Conservation (phyloP, 1,140 invertebrate species). For the Lordiphosa stackelbergi region DNA sequence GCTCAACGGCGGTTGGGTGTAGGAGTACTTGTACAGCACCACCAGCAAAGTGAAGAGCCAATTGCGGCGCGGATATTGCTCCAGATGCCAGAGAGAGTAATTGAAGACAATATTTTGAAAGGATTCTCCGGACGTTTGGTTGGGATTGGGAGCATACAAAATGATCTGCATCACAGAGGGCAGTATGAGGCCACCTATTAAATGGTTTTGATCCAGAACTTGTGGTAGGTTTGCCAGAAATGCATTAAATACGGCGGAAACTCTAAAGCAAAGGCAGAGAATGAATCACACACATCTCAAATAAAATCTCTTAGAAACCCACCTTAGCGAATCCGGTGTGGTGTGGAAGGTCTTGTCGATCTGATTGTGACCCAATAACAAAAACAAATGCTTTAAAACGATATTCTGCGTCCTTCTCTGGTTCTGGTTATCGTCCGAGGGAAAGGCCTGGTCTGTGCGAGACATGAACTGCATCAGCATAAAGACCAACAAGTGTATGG, state of each 20-base stretch:
- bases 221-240: slow-evolving; percentile 95
- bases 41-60: slow-evolving; percentile 97
- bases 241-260: slow-evolving; percentile 96
- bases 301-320: slow-evolving; percentile 19
- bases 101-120: slow-evolving; percentile 75
- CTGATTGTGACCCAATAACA: slow-evolving; percentile 95
- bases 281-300: neutral
- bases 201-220: slow-evolving; percentile 95
- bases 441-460: slow-evolving; percentile 85
- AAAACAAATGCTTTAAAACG: slow-evolving; percentile 94
- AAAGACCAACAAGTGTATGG: slow-evolving; percentile 96
- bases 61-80: slow-evolving; percentile 88
- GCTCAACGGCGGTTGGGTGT: slow-evolving; percentile 88
- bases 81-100: slow-evolving; percentile 93
- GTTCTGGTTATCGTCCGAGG: slow-evolving; percentile 88
- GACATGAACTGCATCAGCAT: slow-evolving; percentile 97
- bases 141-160: slow-evolving; percentile 89
- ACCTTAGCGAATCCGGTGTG: slow-evolving; percentile 91
- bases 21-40: slow-evolving; percentile 98
- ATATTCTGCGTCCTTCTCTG: slow-evolving; percentile 87
- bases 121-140: slow-evolving; percentile 75
- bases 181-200: slow-evolving; percentile 91
- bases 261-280: slow-evolving; percentile 59
- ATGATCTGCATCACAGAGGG: slow-evolving; percentile 91
- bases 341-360: slow-evolving; percentile 93